Conservation (phyloP, 2,888 invertebrate genomes). For the Erebia ligea region DNA sequence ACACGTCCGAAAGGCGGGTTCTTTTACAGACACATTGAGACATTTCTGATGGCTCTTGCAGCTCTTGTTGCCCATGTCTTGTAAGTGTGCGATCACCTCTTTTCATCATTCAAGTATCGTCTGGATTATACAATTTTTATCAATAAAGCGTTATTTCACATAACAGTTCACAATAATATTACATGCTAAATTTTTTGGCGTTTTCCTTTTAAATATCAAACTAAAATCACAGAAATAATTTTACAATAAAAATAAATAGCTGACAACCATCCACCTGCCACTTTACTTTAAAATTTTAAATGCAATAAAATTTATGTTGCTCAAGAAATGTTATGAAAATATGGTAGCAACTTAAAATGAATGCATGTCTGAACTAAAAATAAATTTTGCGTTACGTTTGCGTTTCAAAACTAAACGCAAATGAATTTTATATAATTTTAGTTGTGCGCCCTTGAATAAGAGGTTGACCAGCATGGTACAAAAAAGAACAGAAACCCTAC, state of each 20-base stretch:
- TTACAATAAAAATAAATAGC: conserved; percentile 49
- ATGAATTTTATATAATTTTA: neutral
- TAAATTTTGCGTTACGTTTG: no score
- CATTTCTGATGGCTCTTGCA: neutral
- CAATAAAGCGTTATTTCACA: conserved; percentile 53
- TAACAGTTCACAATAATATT: conserved; percentile 51
- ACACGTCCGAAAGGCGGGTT: neutral
- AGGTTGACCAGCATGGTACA: neutral
- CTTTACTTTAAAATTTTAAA: conserved; percentile 35
- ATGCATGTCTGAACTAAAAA: neutral
- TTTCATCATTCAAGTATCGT: conserved; percentile 43
- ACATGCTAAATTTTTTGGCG: conserved; percentile 73
- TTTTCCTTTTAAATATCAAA: conserved; percentile 62
- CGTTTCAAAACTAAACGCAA: neutral
- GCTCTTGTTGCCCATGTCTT: neutral
- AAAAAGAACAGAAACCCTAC: neutral
- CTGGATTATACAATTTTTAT: conserved; percentile 40
- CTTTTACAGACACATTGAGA: no score
- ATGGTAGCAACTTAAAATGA: neutral
- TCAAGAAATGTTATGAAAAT: neutral
- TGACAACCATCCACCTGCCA: conserved; percentile 49
- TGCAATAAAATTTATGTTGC: conserved; percentile 7
- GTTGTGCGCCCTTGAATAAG: neutral
- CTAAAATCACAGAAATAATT: conserved; percentile 74
- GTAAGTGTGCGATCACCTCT: conserved; percentile 26